Evolutionary conservation across 2,888 invertebrate genomes (phyloP).

Genomic region (Athrips mouffetella): DNA sequence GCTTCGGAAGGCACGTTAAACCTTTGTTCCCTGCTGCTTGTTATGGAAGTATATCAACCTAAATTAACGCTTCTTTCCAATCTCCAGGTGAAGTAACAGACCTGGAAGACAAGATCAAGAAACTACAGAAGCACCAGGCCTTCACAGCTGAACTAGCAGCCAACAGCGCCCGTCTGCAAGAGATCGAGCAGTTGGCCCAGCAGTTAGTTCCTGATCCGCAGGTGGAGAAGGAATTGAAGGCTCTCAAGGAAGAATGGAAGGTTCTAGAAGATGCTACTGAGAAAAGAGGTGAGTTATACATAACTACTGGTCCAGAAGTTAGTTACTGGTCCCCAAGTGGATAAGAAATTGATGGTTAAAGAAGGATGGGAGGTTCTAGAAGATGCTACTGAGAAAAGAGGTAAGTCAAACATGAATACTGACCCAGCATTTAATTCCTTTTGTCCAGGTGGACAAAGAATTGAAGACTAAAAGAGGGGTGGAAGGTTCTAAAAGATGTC

Average conservation of each 20-base stretch:
- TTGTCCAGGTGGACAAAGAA: too few species aligned
- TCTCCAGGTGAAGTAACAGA: constrained; percentile 83
- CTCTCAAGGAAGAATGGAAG: constrained; percentile 86
- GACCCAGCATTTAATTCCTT: too few species aligned
- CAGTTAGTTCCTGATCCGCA: constrained; percentile 85
- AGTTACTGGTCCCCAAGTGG: constrained; percentile 82
- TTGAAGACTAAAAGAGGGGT: constrained; percentile 85
- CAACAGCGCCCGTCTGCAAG: constrained; percentile 90
- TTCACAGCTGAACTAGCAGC: constrained; percentile 95
- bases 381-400: constrained; percentile 79
- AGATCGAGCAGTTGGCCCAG: constrained; percentile 86
- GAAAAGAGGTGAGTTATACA: constrained; percentile 51
- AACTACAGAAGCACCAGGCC: constrained; percentile 95
- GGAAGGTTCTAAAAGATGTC: constrained; percentile 87
- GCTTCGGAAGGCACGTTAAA: too few species aligned
- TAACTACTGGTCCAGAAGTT: constrained; percentile 83
- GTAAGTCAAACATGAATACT: too few species aligned
- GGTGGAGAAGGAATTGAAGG: constrained; percentile 83
- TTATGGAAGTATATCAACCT: too few species aligned
- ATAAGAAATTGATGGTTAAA: constrained; percentile 81
- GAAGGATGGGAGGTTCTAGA: constrained; percentile 88
- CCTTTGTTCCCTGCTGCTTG: too few species aligned
- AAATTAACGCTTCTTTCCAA: too few species aligned
- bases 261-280: constrained; percentile 84
- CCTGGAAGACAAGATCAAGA: constrained; percentile 96